Evolutionary conservation across 2,113 vertebrate species (phyloP).

Genomic region (Carollia perspicillata): DNA sequence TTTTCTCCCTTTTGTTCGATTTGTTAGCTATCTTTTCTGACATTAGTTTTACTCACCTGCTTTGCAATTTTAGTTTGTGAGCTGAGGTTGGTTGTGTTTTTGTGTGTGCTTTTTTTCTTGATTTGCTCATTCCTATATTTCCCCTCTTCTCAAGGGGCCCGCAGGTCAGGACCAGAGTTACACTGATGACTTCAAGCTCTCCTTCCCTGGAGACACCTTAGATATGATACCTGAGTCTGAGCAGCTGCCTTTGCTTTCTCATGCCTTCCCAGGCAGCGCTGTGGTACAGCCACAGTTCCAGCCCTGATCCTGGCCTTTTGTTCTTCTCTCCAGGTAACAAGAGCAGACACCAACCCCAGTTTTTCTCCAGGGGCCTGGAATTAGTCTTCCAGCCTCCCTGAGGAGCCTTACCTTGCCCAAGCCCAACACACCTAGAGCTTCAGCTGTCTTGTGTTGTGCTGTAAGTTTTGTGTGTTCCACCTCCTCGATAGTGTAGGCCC

Average conservation of each 20-base stretch:
- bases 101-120: not conserved
- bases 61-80: not conserved
- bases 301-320: not conserved
- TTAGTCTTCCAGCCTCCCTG: not conserved
- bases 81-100: not conserved
- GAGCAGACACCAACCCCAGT: not conserved
- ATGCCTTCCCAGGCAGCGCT: not conserved
- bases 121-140: not conserved
- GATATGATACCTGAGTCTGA: not conserved
- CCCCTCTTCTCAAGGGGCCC: not conserved
- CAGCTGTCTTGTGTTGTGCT: not conserved
- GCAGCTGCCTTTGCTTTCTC: not conserved
- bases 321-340: not conserved
- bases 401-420: not conserved
- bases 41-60: not conserved
- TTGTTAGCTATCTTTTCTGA: not conserved
- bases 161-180: not conserved
- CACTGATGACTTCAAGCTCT: not conserved
- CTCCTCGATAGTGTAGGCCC: not conserved
- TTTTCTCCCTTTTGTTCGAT: not conserved
- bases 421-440: not conserved
- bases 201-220: not conserved
- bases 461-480: not conserved
- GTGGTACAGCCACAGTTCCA: not conserved
- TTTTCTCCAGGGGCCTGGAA: not conserved